Evolutionary conservation across 2,888 invertebrate species (phyloP).

Genomic region (Synergus gifuensis): DNA sequence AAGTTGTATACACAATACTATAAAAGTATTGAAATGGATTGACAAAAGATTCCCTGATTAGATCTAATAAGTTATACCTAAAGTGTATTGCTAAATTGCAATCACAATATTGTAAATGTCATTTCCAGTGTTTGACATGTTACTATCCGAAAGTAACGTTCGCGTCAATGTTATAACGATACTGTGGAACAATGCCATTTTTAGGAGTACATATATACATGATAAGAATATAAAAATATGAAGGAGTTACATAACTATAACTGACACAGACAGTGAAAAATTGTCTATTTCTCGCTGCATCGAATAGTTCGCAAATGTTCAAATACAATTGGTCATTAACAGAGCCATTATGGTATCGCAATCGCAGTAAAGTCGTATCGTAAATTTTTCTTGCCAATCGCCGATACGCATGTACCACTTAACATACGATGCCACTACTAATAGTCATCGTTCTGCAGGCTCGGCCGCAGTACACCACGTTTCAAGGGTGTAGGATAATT

Average conservation of each 20-base stretch:
- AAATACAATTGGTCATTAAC: constrained; percentile 17
- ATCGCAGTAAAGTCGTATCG: neutral
- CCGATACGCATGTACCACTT: constrained; percentile 11
- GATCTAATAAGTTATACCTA: too few species aligned
- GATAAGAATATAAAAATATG: neutral
- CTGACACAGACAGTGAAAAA: neutral
- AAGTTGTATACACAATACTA: neutral
- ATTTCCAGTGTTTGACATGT: too few species aligned
- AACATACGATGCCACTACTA: constrained; percentile 4
- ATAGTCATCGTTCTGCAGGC: constrained; percentile 12
- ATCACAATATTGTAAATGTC: too few species aligned
- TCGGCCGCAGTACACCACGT: neutral
- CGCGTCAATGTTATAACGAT: too few species aligned
- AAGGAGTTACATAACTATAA: constrained; percentile 1
- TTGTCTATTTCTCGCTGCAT: neutral
- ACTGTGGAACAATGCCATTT: too few species aligned
- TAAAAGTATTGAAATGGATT: too few species aligned
- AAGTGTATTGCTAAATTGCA: too few species aligned
- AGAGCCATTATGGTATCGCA: neutral
- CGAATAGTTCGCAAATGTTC: neutral
- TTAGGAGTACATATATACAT: neutral
- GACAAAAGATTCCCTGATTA: too few species aligned
- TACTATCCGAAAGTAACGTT: too few species aligned
- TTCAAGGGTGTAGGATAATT: constrained; percentile 21
- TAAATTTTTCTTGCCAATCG: constrained; percentile 21